Conservation (phyloP, 2,797 vertebrate genomes). For the Urocyon cinereoargenteus region DNA sequence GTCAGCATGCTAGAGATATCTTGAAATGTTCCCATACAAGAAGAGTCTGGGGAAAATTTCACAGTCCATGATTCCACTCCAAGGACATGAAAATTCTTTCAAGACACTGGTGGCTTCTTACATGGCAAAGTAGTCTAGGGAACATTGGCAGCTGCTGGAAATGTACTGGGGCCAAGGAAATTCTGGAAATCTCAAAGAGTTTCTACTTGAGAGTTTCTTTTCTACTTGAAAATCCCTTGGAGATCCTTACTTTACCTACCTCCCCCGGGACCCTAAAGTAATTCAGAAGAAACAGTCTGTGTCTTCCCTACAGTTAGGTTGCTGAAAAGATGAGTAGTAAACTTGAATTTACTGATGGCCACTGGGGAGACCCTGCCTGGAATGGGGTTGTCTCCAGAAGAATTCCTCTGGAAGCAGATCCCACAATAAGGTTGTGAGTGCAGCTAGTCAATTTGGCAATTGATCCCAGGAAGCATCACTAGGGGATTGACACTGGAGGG, state of each 20-base stretch:
- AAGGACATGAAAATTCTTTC: not conserved
- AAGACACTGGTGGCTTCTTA: not conserved
- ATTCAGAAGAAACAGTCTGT: not conserved
- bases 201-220: not conserved
- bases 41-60: not conserved
- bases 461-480: not conserved
- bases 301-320: not conserved
- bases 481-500: not conserved
- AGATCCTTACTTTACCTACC: not conserved
- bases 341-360: not conserved
- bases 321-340: not conserved
- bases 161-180: not conserved
- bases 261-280: not conserved
- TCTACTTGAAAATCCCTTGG: not conserved
- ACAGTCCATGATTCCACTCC: not conserved
- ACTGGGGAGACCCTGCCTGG: not conserved
- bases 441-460: no score
- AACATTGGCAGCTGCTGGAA: not conserved
- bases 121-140: not conserved
- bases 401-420: not conserved
- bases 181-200: not conserved
- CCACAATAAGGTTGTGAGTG: not conserved
- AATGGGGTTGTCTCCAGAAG: not conserved
- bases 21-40: not conserved
- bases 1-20: not conserved